Conservation (phyloP, 1,140 invertebrate species). For the Drosophila sp. region DNA sequence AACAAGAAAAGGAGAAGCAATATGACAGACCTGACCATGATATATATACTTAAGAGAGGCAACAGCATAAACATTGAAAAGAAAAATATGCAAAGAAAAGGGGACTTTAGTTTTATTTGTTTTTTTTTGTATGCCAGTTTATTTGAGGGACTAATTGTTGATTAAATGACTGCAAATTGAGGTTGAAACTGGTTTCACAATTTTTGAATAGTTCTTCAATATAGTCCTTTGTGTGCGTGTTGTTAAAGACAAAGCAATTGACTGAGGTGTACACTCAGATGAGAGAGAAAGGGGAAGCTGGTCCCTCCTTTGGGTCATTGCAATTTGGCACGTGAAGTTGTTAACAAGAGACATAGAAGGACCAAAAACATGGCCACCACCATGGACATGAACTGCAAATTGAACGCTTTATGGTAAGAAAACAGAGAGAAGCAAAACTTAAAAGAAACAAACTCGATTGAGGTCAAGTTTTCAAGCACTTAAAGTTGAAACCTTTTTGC, state of each 20-base stretch:
- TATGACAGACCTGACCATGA: slow-evolving; percentile 27
- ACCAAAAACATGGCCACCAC: slow-evolving; percentile 21
- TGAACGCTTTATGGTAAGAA: slow-evolving; percentile 59
- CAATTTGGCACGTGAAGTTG: slow-evolving; percentile 73
- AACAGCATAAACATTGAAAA: slow-evolving; percentile 49
- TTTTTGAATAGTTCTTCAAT: slow-evolving; percentile 18
- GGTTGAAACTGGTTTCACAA: not conserved
- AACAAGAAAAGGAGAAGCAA: not conserved
- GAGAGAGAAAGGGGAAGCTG: not conserved
- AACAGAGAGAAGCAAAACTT: slow-evolving; percentile 11
- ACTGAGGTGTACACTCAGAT: slow-evolving; percentile 5
- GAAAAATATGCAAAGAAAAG: slow-evolving; percentile 41
- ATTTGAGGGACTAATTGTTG: slow-evolving; percentile 55
- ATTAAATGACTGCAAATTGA: slow-evolving; percentile 50
- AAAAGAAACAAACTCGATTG: not conserved
- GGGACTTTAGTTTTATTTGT: slow-evolving; percentile 22
- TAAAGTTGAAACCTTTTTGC: slow-evolving; percentile 12
- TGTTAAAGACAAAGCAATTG: slow-evolving; percentile 38
- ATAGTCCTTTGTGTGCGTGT: slow-evolving; percentile 40
- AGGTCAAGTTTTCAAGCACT: slow-evolving; percentile 7
- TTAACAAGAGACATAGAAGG: slow-evolving; percentile 52
- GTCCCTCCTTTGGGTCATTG: slow-evolving; percentile 53
- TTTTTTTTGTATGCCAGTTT: slow-evolving; percentile 6
- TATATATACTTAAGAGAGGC: slow-evolving; percentile 53
- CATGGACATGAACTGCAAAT: slow-evolving; percentile 61